Evolutionary conservation across 2,888 invertebrate species (phyloP).

Genomic region (Dryocosmus kuriphilus): DNA sequence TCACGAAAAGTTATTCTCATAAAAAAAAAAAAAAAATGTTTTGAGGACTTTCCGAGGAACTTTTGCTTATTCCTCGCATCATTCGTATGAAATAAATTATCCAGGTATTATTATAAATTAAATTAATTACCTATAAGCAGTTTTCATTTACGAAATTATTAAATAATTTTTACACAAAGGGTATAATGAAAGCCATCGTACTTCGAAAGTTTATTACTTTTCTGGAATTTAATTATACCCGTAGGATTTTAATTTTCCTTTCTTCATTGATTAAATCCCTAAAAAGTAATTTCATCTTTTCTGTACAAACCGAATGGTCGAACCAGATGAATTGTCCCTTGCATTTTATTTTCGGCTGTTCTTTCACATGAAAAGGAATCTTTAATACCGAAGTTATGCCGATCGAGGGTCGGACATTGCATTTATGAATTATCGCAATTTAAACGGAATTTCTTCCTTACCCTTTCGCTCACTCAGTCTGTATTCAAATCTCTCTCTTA

Average conservation of each 20-base stretch:
- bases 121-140: no score
- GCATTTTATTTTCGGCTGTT: conserved; percentile 1
- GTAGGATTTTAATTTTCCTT: background rate
- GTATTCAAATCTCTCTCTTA: background rate
- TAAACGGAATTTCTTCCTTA: conserved; percentile 57
- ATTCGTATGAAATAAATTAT: background rate
- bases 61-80: background rate
- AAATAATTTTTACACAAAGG: no score
- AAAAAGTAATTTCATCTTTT: conserved; percentile 23
- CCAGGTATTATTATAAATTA: background rate
- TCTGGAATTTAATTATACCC: conserved; percentile 15
- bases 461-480: conserved; percentile 7
- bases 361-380: conserved; percentile 52
- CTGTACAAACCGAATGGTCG: background rate
- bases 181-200: background rate
- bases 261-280: background rate
- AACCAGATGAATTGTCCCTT: conserved; percentile 6
- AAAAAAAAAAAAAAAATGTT: background rate
- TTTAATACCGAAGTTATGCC: conserved; percentile 63
- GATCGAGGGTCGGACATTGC: conserved; percentile 55
- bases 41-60: background rate
- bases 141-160: no score
- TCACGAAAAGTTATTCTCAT: conserved; percentile 12
- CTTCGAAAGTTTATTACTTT: background rate
- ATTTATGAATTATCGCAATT: conserved; percentile 65